Conservation (phyloP, 2,888 invertebrate genomes). For the Ophonus ardosiacus region DNA sequence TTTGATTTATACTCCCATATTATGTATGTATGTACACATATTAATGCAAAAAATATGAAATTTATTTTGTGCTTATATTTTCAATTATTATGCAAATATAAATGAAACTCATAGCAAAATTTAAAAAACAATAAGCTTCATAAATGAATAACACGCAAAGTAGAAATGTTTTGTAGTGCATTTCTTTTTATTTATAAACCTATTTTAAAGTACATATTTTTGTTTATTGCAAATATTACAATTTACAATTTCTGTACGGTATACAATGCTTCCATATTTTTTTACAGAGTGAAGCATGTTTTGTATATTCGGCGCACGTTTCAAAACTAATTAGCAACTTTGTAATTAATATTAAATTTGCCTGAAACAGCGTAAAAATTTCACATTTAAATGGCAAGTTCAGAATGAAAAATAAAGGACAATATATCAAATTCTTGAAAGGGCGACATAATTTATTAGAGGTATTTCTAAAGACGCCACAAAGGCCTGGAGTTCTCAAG, state of each 20-base stretch:
- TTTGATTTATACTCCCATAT: no score
- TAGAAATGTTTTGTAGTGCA: background rate
- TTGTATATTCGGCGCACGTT: no score
- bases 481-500: background rate
- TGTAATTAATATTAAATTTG: background rate
- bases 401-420: background rate
- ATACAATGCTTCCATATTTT: no score
- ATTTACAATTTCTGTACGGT: background rate
- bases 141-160: background rate
- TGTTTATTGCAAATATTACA: background rate
- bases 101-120: background rate
- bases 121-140: background rate
- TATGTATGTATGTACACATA: no score
- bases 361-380: background rate
- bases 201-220: background rate
- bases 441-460: conserved; percentile 5
- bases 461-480: background rate
- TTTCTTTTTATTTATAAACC: background rate
- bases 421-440: background rate
- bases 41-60: no score
- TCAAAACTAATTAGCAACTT: background rate
- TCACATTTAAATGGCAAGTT: background rate
- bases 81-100: no score
- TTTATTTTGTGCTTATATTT: no score
- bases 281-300: no score